Percentiles rank a stretch among this genome's conserved stretches.
Conservation (phyloP, 2,113 vertebrate species). For the Manacus vitellinus region DNA sequence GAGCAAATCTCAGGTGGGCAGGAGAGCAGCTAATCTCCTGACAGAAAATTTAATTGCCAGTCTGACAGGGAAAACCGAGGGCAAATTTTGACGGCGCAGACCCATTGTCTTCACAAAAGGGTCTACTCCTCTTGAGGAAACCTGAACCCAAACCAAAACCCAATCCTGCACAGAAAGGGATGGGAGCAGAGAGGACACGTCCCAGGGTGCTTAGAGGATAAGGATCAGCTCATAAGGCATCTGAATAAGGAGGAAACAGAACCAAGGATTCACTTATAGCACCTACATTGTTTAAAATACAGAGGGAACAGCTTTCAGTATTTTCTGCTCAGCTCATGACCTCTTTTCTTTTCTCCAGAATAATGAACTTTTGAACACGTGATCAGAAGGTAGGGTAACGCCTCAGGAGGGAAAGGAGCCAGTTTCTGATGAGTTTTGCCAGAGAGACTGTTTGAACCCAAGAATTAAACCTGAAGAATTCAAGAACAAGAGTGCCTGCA, state of each 20-base stretch:
- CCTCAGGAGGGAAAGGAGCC: not conserved
- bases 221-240: not conserved
- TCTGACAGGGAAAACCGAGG: not conserved
- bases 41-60: not conserved
- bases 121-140: not conserved
- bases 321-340: not conserved
- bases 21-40: not conserved
- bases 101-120: not conserved
- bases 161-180: not conserved
- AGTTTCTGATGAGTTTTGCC: not conserved
- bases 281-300: not conserved
- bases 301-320: not conserved
- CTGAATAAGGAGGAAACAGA: not conserved
- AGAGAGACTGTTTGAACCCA: not conserved
- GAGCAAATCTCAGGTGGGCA: not conserved
- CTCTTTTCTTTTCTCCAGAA: not conserved
- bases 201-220: not conserved
- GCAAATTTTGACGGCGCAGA: not conserved
- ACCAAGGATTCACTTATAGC: not conserved
- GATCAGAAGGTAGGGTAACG: not conserved
- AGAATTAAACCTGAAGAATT: not conserved
- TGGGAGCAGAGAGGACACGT: not conserved
- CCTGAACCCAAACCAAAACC: not conserved
- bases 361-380: fast-evolving
- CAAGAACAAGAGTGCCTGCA: not conserved